phyloP scores from a whole-genome alignment of 1,140 invertebrate genomes.

The Drosophila santomea region DNA sequence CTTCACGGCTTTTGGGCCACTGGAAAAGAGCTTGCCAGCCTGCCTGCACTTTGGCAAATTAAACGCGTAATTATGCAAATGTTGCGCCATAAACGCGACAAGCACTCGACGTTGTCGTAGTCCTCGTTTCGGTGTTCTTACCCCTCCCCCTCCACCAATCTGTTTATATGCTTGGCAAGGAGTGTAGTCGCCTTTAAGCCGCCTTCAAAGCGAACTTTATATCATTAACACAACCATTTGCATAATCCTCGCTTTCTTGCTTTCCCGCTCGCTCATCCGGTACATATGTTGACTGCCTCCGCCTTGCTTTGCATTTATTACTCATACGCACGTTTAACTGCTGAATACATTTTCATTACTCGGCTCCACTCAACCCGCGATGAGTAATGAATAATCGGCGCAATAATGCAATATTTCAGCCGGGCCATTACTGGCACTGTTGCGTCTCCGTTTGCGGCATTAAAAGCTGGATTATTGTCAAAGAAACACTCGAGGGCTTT shows the following conservation, averaged over 20 bases:
- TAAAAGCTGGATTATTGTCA: constrained; percentile 32
- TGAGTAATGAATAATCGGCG: constrained; percentile 74
- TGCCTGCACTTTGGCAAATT: constrained; percentile 77
- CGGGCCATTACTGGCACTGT: constrained; percentile 10
- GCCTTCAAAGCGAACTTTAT: constrained; percentile 78
- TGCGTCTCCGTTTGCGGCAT: constrained; percentile 12
- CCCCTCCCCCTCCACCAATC: neutral
- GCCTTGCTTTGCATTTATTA: constrained; percentile 70
- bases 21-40: constrained; percentile 26
- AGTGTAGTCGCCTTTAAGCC: constrained; percentile 57
- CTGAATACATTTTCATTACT: constrained; percentile 81
- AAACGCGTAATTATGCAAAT: constrained; percentile 83
- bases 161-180: neutral
- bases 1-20: constrained; percentile 19
- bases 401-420: constrained; percentile 61
- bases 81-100: constrained; percentile 72
- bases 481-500: constrained; percentile 1
- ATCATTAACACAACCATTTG: constrained; percentile 78
- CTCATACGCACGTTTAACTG: constrained; percentile 79
- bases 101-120: constrained; percentile 62
- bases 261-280: constrained; percentile 5
- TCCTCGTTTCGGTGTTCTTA: constrained; percentile 31
- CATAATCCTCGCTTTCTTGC: constrained; percentile 58
- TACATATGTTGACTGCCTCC: constrained; percentile 33
- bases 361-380: constrained; percentile 58